Evolutionary conservation across 2,113 vertebrate genomes (phyloP).

Genomic region (Protobothrops flavoviridis): DNA sequence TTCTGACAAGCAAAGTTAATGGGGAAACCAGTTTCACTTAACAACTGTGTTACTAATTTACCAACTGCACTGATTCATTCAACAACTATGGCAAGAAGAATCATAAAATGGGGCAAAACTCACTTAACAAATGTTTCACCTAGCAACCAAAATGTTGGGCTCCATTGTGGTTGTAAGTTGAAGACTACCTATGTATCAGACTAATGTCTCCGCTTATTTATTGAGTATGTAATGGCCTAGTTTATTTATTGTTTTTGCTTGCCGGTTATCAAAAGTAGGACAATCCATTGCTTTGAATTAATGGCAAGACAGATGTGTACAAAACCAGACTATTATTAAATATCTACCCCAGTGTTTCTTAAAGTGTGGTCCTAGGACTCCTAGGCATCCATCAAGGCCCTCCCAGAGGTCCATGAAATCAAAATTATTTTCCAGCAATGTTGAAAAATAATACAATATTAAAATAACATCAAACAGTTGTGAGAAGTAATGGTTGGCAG

Average conservation of each 20-base stretch:
- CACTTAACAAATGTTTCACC: too few relatives aligned
- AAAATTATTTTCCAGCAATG: not conserved
- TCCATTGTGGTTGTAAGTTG: too few relatives aligned
- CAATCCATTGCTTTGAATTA: not conserved
- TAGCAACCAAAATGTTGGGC: too few relatives aligned
- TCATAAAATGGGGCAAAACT: too few relatives aligned
- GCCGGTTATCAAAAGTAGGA: not conserved
- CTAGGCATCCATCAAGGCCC: not conserved
- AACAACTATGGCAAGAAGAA: too few relatives aligned
- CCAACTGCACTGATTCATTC: too few relatives aligned
- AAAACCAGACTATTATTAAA: not conserved
- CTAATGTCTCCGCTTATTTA: not conserved
- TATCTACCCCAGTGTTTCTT: not conserved
- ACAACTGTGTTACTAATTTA: not conserved
- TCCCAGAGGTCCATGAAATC: not conserved
- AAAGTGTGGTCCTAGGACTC: not conserved
- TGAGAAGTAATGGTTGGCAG: not conserved
- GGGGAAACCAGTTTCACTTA: not conserved
- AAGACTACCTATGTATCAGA: not conserved
- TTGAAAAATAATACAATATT: not conserved
- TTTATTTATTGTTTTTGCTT: not conserved
- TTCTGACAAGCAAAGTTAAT: not conserved
- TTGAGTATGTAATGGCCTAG: not conserved
- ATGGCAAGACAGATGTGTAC: not conserved
- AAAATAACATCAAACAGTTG: not conserved